Conservation (phyloP, 2,797 vertebrate species). For the Rhincodon typus region DNA sequence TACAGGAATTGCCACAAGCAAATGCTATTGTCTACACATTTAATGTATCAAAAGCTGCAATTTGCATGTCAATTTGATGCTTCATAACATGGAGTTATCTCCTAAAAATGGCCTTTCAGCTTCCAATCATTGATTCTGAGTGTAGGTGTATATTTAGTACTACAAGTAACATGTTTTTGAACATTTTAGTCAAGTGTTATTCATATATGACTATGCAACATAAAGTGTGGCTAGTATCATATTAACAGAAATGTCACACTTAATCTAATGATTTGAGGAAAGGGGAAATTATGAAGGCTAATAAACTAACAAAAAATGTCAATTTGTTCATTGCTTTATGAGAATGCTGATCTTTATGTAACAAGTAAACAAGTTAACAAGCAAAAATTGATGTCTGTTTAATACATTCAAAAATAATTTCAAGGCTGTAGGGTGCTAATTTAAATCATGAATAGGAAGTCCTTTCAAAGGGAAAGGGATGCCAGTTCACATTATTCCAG, state of each 20-base stretch:
- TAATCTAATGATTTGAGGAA: neutral
- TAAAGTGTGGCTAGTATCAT: neutral
- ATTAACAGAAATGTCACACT: neutral
- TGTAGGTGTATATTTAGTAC: no score
- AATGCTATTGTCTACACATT: neutral
- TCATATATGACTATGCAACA: neutral
- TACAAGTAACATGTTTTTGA: neutral
- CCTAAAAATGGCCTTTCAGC: neutral
- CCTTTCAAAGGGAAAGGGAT: neutral
- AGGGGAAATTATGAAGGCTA: neutral
- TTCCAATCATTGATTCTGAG: neutral
- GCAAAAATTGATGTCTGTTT: neutral
- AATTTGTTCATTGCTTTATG: neutral
- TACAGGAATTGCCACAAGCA: neutral
- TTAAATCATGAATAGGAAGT: neutral
- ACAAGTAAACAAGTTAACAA: neutral
- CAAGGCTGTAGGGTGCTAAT: neutral
- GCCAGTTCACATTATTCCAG: neutral
- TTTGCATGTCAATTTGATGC: neutral
- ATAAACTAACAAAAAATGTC: neutral
- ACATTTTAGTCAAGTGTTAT: neutral
- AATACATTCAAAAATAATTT: neutral
- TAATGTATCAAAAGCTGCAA: neutral
- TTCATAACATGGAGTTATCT: neutral
- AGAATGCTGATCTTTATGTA: neutral